These are phyloP conservation scores for Dipodomys ordii DNA, from an alignment of 2,113 vertebrate genomes.

Conservation along the genomic window DNA sequence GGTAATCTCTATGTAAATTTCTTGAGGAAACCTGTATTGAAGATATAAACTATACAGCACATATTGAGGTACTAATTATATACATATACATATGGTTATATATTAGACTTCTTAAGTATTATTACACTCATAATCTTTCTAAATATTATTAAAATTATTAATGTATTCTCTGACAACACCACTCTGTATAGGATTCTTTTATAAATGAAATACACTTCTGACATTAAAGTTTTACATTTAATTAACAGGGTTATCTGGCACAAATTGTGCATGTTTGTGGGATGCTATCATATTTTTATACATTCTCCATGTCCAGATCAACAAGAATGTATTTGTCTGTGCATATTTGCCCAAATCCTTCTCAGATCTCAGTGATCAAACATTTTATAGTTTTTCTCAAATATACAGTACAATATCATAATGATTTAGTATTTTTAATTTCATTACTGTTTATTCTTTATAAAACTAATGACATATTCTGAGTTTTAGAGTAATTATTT, in stretches of 20 bases:
- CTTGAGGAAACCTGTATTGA: not conserved
- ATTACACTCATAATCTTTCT: not conserved
- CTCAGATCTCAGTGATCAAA: not conserved
- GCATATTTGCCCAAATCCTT: no score
- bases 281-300: not conserved
- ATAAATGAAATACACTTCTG: not conserved
- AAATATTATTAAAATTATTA: conserved; percentile 13
- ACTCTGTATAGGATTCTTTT: not conserved
- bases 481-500: not conserved
- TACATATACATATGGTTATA: not conserved
- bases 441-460: not conserved
- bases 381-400: not conserved
- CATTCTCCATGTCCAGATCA: no score
- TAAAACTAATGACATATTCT: not conserved
- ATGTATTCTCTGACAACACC: not conserved
- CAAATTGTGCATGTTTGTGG: not conserved
- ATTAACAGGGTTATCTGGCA: not conserved
- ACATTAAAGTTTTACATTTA: not conserved
- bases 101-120: not conserved
- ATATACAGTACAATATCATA: no score
- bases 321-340: no score
- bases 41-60: not conserved
- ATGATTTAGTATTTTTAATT: not conserved
- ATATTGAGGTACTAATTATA: not conserved
- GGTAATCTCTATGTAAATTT: not conserved